Base-by-base conservation (phyloP, 2,113 vertebrate species). In the Rhinichthys klamathensis region DNA sequence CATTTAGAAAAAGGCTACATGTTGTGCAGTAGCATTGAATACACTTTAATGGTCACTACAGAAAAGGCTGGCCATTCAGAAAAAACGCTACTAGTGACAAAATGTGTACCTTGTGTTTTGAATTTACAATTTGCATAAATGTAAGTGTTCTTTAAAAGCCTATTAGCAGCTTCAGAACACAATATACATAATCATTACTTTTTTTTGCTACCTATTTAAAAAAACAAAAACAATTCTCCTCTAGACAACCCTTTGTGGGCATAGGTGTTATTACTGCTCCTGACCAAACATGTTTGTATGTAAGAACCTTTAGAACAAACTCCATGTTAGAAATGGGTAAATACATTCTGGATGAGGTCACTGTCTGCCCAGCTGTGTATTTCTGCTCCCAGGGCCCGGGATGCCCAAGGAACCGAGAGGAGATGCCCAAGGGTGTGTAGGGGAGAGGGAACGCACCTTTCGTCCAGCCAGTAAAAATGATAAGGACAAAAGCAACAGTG, bases 401-500 rank as follows among this genome's bases (percentile, higher is more conserved):
- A 95, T 94, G 94, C 91, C 91, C 15, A 91, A 92, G 75, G 91
- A 92, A 32, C 13, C 9, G 7, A 76, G 65, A 54, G 65, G 90
- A 18, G 8, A 94, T 94, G 93, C 89, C 90, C 15, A 91, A 92
- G 75, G 80, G 41, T 72, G 80, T 83, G 74, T 80, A 23, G 85
- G 82, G 15, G 84, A 90, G 85, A 83, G 70, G 9, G 58, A 58
- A 30, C 35, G 54, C 32, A 21, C 32, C 25, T 46, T 79, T 32
- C 83, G 80, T 38, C 4, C 87, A 35, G 89, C 86, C 81, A 93
- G 86, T 84, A 94, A 92, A 89, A 92, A 91, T 54, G 90, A 90
- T 67, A 93, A 93, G 89, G 91, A 93, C 46, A 92, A 91, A 88
- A 91, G 89, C 85, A 93, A 94, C 92, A 91, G 88, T 13, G 87